These are phyloP conservation scores for Ginglymostoma cirratum DNA, from an alignment of 2,113 vertebrate genomes.

Conservation along the genomic window DNA sequence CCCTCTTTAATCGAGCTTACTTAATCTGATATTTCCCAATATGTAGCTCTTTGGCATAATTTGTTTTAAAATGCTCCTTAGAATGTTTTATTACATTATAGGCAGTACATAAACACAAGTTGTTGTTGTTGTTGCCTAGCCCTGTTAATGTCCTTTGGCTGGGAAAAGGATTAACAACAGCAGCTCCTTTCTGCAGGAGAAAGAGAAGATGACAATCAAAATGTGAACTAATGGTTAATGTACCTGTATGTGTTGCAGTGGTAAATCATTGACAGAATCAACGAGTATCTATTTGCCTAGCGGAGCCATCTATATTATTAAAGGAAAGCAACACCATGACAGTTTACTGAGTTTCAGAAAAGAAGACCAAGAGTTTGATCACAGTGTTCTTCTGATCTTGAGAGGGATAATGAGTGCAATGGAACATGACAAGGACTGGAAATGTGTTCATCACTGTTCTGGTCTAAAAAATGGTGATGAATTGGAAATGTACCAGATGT, in stretches of 20 bases:
- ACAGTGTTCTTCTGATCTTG: background rate
- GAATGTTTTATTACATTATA: no score
- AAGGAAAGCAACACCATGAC: slow-evolving; percentile 44
- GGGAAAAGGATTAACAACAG: slow-evolving; percentile 51
- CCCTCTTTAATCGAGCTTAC: no score
- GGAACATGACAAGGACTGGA: no score
- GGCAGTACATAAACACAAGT: no score
- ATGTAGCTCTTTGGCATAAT: no score
- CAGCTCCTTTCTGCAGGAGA: slow-evolving; percentile 47
- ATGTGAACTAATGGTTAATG: slow-evolving; percentile 82
- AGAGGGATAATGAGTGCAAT: no score
- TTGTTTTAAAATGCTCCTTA: no score
- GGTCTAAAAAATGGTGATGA: no score
- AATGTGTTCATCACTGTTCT: no score
- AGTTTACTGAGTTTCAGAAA: background rate
- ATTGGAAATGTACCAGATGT: no score
- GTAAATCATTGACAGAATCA: slow-evolving; percentile 89
- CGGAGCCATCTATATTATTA: slow-evolving; percentile 95
- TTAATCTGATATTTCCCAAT: no score
- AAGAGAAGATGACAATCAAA: slow-evolving; percentile 61
- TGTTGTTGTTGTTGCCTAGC: no score
- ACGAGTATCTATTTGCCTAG: slow-evolving; percentile 90
- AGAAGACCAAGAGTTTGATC: background rate
- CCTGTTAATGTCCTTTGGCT: background rate
- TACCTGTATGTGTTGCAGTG: slow-evolving; percentile 92